These are phyloP conservation scores for Micromys minutus DNA, from an alignment of 2,113 vertebrate species.

Conservation along the genomic window DNA sequence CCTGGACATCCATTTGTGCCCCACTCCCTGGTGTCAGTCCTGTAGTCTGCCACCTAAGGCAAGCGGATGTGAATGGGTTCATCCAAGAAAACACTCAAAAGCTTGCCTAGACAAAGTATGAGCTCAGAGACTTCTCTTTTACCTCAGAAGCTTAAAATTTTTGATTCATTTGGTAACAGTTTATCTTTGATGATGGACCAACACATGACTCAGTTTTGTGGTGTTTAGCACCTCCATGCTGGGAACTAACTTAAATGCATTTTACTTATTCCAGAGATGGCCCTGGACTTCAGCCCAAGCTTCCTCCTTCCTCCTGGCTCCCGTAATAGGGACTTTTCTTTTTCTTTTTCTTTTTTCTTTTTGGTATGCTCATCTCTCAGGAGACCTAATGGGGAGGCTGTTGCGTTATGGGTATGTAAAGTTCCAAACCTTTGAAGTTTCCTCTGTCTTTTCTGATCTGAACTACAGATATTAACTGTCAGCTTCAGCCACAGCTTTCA, in stretches of 20 bases:
- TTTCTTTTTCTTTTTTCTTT: no score
- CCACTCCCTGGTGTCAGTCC: background rate
- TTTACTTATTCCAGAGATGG: constrained; percentile 55
- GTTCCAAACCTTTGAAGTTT: background rate
- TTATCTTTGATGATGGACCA: constrained; percentile 65
- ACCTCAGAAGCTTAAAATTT: constrained; percentile 75
- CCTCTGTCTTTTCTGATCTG: constrained; percentile 14
- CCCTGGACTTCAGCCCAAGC: background rate
- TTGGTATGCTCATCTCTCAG: background rate
- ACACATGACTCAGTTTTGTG: constrained; percentile 67
- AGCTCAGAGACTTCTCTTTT: constrained; percentile 68
- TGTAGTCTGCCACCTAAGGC: constrained; percentile 60
- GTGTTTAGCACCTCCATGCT: constrained; percentile 54
- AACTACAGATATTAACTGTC: constrained; percentile 5
- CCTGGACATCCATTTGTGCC: background rate
- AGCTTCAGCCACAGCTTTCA: constrained; percentile 4
- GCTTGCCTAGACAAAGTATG: constrained; percentile 28
- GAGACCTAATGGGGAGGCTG: background rate
- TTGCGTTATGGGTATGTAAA: background rate
- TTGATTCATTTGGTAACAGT: constrained; percentile 68
- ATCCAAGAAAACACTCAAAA: constrained; percentile 61
- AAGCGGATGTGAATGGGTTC: background rate
- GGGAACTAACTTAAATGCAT: constrained; percentile 23
- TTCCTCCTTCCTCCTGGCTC: constrained; percentile 55
- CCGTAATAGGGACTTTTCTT: constrained; percentile 60